phyloP scores from a whole-genome alignment of 2,888 invertebrate genomes.

The Temnothorax ravouxi region DNA sequence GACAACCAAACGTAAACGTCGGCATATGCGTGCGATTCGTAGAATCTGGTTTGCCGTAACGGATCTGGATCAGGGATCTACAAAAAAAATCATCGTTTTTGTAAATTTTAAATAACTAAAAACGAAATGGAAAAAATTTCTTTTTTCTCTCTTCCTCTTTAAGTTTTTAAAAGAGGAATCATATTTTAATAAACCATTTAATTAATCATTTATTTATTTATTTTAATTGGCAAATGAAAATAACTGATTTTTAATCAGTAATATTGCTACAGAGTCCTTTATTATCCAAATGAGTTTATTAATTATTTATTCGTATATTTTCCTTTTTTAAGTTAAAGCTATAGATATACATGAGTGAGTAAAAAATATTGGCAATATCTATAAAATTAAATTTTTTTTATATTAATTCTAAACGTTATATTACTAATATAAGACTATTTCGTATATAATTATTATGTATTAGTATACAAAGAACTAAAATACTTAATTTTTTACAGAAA shows the following conservation, averaged over 20 bases:
- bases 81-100: not conserved
- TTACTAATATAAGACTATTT: not conserved
- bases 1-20: slow-evolving; percentile 52
- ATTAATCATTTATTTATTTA: not conserved
- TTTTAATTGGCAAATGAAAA: not conserved
- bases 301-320: not conserved
- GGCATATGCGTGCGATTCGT: slow-evolving; percentile 41
- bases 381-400: not conserved
- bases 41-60: slow-evolving; percentile 24
- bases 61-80: not conserved
- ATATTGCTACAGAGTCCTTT: not conserved
- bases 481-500: not conserved
- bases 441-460: not conserved
- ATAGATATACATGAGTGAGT: not conserved
- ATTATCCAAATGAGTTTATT: not conserved
- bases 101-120: not conserved
- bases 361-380: not conserved
- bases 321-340: not conserved
- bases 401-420: not conserved
- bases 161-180: not conserved
- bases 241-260: not conserved
- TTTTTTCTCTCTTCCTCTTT: not conserved
- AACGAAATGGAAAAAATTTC: not conserved
- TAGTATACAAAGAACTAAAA: not conserved
- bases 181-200: slow-evolving; percentile 5